Evolutionary conservation across 2,113 vertebrate genomes (phyloP).

Genomic region (western clawed frog (Xenopus tropicalis)): DNA sequence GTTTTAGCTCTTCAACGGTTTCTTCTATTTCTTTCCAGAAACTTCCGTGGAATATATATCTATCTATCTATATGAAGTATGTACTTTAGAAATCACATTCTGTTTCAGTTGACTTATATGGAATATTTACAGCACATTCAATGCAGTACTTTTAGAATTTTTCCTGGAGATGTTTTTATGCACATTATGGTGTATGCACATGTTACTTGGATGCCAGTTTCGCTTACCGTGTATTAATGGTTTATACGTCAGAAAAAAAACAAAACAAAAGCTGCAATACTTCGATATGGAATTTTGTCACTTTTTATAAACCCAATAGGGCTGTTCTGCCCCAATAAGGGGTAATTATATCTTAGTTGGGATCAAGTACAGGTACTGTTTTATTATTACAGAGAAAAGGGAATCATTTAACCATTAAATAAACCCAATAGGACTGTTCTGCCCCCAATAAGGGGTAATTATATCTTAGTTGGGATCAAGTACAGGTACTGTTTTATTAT

Average conservation of each 20-base stretch:
- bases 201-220: slow-evolving; percentile 61
- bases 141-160: slow-evolving; percentile 54
- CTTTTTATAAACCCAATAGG: no score
- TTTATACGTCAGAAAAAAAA: background rate
- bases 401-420: no score
- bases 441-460: no score
- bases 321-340: no score
- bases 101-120: slow-evolving; percentile 58
- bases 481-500: no score
- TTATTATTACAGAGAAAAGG: no score
- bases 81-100: slow-evolving; percentile 60
- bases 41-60: slow-evolving; percentile 56
- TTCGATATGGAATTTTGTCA: no score
- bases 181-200: slow-evolving; percentile 57
- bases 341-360: no score
- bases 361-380: no score
- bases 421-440: no score
- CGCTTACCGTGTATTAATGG: slow-evolving; percentile 67
- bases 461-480: no score
- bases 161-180: slow-evolving; percentile 24
- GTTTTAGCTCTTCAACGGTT: slow-evolving; percentile 56
- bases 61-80: slow-evolving; percentile 55
- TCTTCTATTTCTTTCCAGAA: slow-evolving; percentile 50
- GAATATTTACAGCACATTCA: slow-evolving; percentile 60
- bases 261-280: no score